Conservation (phyloP, 1,140 invertebrate species). For the Cephus cinctus region DNA sequence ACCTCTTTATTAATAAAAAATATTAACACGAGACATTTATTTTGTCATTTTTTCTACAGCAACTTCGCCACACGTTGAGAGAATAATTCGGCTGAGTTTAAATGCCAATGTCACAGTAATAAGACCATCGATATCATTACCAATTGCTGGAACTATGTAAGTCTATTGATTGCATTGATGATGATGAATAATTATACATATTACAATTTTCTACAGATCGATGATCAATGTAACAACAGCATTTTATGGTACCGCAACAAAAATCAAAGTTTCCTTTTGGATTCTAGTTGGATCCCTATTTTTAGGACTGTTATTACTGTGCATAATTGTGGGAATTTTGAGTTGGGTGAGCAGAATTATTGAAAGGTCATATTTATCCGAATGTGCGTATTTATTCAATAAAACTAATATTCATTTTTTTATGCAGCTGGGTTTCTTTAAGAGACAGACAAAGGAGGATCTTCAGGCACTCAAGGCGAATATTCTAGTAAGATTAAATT, state of each 20-base stretch:
- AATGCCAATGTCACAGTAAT: too few species aligned
- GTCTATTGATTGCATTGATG: too few species aligned
- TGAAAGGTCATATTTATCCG: too few species aligned
- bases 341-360: slow-evolving; percentile 29
- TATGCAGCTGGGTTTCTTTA: slow-evolving; percentile 36
- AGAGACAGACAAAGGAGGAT: slow-evolving; percentile 32
- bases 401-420: slow-evolving; percentile 2
- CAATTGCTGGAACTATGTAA: too few species aligned
- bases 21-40: too few species aligned
- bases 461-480: slow-evolving; percentile 16
- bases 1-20: too few species aligned
- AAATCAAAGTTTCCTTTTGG: slow-evolving; percentile 34
- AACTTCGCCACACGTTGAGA: too few species aligned
- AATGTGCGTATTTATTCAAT: not conserved
- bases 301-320: slow-evolving; percentile 40
- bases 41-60: too few species aligned
- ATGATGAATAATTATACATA: not conserved
- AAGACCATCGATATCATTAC: too few species aligned
- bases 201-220: slow-evolving; percentile 14
- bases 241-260: slow-evolving; percentile 32
- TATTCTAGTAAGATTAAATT: too few species aligned
- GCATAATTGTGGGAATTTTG: slow-evolving; percentile 32
- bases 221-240: slow-evolving; percentile 27
- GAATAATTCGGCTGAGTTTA: too few species aligned
- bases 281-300: slow-evolving; percentile 39